phyloP scores from a whole-genome alignment of 2,888 invertebrate species.

The Parelbella ahira region DNA sequence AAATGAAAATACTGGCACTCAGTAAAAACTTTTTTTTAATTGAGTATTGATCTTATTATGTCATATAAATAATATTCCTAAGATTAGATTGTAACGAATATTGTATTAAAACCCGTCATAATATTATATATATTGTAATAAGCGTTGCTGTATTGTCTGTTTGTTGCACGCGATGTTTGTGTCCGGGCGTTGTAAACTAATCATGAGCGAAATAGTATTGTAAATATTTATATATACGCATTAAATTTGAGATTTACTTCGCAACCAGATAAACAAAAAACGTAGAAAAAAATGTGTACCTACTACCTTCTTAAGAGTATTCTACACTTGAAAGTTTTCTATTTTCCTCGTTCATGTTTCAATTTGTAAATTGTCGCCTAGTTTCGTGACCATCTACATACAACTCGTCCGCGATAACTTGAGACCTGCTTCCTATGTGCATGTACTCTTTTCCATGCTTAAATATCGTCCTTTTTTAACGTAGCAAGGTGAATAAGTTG shows the following conservation, averaged over 20 bases:
- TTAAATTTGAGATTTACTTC: conserved; percentile 13
- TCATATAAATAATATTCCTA: conserved; percentile 23
- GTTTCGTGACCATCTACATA: too few relatives aligned
- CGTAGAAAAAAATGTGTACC: conserved; percentile 9
- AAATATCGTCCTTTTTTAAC: too few relatives aligned
- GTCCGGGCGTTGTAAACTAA: conserved; percentile 21
- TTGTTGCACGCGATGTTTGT: conserved; percentile 20
- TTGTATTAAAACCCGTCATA: conserved; percentile 30
- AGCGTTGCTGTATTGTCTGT: conserved; percentile 18
- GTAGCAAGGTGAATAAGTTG: too few relatives aligned
- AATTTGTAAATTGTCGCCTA: too few relatives aligned
- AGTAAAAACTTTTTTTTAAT: too few relatives aligned
- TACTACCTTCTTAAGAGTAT: too few relatives aligned
- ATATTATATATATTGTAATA: conserved; percentile 27
- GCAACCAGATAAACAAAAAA: conserved; percentile 13
- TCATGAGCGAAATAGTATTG: conserved; percentile 13
- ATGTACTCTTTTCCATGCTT: too few relatives aligned
- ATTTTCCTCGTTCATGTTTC: too few relatives aligned
- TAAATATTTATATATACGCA: conserved; percentile 9
- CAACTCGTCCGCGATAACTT: too few relatives aligned
- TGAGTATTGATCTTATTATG: conserved; percentile 26
- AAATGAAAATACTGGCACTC: too few relatives aligned
- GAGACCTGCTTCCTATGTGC: too few relatives aligned
- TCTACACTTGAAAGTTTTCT: too few relatives aligned
- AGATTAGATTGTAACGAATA: conserved; percentile 27